Conservation (phyloP, 2,888 invertebrate genomes). For the Agonopterix alstromeriana region DNA sequence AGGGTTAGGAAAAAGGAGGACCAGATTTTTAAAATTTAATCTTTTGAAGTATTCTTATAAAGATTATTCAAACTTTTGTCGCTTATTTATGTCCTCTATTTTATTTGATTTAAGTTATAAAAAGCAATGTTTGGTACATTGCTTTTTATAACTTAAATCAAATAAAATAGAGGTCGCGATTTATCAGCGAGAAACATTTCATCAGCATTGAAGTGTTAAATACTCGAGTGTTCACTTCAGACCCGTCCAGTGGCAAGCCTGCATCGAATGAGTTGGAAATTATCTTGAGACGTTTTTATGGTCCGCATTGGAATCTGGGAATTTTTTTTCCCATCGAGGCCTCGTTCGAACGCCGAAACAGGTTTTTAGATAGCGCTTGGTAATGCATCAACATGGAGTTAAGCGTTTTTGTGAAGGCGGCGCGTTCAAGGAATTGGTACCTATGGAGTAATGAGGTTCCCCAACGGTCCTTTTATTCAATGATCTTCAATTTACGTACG, state of each 20-base stretch:
- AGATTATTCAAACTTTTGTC: too few relatives aligned
- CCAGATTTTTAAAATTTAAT: too few relatives aligned
- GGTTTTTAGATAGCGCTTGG: conserved; percentile 75
- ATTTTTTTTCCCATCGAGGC: conserved; percentile 62
- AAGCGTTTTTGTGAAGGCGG: conserved; percentile 65
- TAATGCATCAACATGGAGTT: conserved; percentile 67
- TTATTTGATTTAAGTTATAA: conserved; percentile 1
- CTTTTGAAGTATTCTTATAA: too few relatives aligned
- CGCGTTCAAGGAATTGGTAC: conserved; percentile 50
- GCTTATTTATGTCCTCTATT: not conserved
- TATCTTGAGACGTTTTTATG: conserved; percentile 73
- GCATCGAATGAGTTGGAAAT: conserved; percentile 55
- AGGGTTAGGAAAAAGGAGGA: too few relatives aligned
- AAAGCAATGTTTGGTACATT: not conserved
- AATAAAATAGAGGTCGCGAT: conserved; percentile 6
- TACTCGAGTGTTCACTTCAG: conserved; percentile 45
- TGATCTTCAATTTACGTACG: conserved; percentile 36
- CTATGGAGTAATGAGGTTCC: conserved; percentile 56
- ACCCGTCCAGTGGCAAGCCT: conserved; percentile 32
- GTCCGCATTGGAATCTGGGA: conserved; percentile 71
- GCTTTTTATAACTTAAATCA: not conserved
- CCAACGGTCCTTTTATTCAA: conserved; percentile 52
- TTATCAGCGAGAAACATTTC: conserved; percentile 22
- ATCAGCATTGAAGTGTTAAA: conserved; percentile 50
- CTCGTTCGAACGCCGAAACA: conserved; percentile 66